A percentile compares a stretch with the other conserved stretches of the same genome.
Conservation (phyloP, 2,888 invertebrate species). For the Catocala sponsa region DNA sequence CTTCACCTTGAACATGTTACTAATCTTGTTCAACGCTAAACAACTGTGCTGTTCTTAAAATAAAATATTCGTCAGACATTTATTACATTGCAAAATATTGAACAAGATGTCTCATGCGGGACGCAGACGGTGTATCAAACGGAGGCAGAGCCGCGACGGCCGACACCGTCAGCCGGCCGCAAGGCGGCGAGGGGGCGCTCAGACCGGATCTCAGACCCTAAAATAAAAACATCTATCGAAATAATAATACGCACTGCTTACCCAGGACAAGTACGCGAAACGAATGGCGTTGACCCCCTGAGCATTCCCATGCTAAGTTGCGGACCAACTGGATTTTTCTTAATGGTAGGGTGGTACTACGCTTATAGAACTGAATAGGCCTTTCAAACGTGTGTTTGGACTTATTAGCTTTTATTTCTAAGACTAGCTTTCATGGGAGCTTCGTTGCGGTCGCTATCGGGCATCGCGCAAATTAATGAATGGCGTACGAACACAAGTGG, state of each 20-base stretch:
- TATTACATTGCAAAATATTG: conserved; percentile 6
- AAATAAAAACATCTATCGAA: conserved; percentile 87
- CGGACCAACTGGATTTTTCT: conserved; percentile 81
- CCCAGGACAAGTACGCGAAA: conserved; percentile 84
- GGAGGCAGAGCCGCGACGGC: conserved; percentile 49
- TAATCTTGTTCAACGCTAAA: not conserved
- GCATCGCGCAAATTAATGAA: conserved; percentile 53
- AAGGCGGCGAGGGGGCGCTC: conserved; percentile 80
- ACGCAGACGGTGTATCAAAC: conserved; percentile 46
- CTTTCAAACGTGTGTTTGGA: conserved; percentile 79
- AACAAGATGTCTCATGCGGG: conserved; percentile 19
- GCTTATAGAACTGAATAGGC: conserved; percentile 75
- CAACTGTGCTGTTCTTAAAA: not conserved
- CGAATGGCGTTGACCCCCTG: conserved; percentile 87
- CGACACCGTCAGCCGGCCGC: conserved; percentile 68
- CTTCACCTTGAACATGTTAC: not conserved
- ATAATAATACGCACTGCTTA: conserved; percentile 86
- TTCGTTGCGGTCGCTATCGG: conserved; percentile 48
- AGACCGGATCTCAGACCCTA: conserved; percentile 87
- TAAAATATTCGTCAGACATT: conserved; percentile 1
- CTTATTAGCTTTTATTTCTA: conserved; percentile 84
- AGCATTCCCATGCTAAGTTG: conserved; percentile 83
- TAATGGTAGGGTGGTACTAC: conserved; percentile 80
- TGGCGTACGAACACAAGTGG: conserved; percentile 51
- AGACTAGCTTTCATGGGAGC: conserved; percentile 77